Evolutionary conservation across 2,113 vertebrate genomes (phyloP), one percentile per base, ranked within the genome.

Genomic region (Acinonyx jubatus): DNA sequence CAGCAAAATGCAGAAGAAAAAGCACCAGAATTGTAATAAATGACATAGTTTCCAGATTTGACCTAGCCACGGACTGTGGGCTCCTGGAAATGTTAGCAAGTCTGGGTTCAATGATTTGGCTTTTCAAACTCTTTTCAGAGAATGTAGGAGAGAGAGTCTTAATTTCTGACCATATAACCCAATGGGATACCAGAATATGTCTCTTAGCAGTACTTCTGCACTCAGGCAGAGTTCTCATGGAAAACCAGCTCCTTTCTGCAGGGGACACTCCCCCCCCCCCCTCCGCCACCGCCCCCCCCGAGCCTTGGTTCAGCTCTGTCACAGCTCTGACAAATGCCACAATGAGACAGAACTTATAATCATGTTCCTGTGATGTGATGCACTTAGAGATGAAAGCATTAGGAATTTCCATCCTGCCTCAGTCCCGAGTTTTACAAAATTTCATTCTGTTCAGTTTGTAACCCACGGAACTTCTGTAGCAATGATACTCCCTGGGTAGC

Each of bases 381-480:
- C 27, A 57, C 82, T 73, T 36, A 83, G 31, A 48, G 55, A 89
- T 5, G 8, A 57, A 85, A 89, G 25, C 61, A 36, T 27, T 41
- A 57, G 33, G 63, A 61, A 92, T 90, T 94, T 94, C 74, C 74
- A 65, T 73, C 19, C 16, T 87, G 66, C 36, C 45, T 86, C 31
- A 52, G 65, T n/a, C 65, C 95, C 55, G 31, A 81, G 15, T 80
- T 93, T 89, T 92, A 92, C 10, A 78, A 82, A 89, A 80, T 21
- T n/a, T 81, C 57, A 94, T 55, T 71, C 45, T 68, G 65, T 71
- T 94, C 7, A 8, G 13, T 55, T 94, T 48, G 65, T 45, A 91
- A 96, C 11, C 50, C 50, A 48, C 0, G 0, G 33, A 68, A 29
- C 29, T 45, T 82, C 48, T 36, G 11, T 41, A 68, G 74, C 11